phyloP scores from a whole-genome alignment of 1,140 invertebrate genomes.

The Drosophila santomea region DNA sequence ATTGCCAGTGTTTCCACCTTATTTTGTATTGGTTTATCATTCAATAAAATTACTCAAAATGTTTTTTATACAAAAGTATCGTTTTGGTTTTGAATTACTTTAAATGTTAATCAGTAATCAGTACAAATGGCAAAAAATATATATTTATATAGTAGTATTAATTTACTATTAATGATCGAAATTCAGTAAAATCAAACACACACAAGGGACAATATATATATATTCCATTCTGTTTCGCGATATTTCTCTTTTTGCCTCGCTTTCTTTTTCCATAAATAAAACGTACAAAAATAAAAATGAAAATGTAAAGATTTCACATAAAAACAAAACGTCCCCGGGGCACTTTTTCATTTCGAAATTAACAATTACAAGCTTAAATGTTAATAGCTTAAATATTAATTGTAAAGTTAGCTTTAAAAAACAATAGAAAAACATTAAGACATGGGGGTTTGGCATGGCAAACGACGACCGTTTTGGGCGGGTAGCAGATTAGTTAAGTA shows the following conservation, averaged over 20 bases:
- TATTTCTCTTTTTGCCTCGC: conserved; percentile 9
- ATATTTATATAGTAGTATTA: conserved; percentile 57
- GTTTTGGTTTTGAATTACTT: conserved; percentile 29
- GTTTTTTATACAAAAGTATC: conserved; percentile 30
- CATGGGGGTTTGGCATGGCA: not conserved
- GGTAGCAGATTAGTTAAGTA: not conserved
- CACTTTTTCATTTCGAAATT: conserved; percentile 43
- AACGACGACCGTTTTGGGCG: conserved; percentile 1
- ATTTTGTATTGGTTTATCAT: conserved; percentile 18
- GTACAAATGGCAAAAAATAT: conserved; percentile 77
- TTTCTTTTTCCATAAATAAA: conserved; percentile 15
- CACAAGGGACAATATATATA: conserved; percentile 23
- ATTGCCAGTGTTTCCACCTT: conserved; percentile 40
- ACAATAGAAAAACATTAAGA: conserved; percentile 42
- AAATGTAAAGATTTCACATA: conserved; percentile 16
- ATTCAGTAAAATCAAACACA: conserved; percentile 30
- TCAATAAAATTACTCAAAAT: conserved; percentile 41
- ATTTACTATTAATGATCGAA: conserved; percentile 58
- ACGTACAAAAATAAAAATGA: conserved; percentile 19
- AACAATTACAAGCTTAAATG: conserved; percentile 77
- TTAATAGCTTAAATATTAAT: conserved; percentile 78
- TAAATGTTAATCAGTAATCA: conserved; percentile 77
- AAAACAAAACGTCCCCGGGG: conserved; percentile 6
- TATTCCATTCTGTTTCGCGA: conserved; percentile 4
- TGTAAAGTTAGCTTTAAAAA: conserved; percentile 68